phyloP scores from a whole-genome alignment of 2,888 invertebrate genomes.

The Spicauda simplicius region DNA sequence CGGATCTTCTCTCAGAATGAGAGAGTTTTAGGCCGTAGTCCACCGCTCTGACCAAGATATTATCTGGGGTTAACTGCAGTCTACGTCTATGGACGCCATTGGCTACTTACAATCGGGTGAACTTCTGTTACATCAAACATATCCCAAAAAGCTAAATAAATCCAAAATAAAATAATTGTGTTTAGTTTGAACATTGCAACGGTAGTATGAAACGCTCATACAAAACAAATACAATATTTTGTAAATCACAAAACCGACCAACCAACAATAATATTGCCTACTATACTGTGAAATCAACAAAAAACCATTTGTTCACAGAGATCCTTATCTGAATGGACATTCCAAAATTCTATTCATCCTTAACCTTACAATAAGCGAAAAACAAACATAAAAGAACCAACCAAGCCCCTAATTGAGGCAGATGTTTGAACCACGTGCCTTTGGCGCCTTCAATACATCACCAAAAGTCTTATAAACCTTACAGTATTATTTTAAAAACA shows the following conservation, averaged over 20 bases:
- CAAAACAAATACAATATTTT: neutral
- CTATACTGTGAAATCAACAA: constrained; percentile 23
- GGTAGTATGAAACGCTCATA: neutral
- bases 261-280: constrained; percentile 4
- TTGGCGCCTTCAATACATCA: constrained; percentile 18
- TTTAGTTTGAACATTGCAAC: too few relatives aligned
- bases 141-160: too few relatives aligned
- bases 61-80: too few relatives aligned
- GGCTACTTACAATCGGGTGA: too few relatives aligned
- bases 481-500: neutral
- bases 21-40: too few relatives aligned
- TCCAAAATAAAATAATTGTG: too few relatives aligned
- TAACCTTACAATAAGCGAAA: constrained; percentile 46
- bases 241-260: constrained; percentile 6
- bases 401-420: constrained; percentile 63
- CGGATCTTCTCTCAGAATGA: too few relatives aligned
- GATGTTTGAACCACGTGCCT: constrained; percentile 67
- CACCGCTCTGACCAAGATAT: too few relatives aligned
- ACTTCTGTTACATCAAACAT: too few relatives aligned
- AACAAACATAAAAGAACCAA: constrained; percentile 46
- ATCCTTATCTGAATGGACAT: constrained; percentile 50
- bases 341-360: constrained; percentile 50
- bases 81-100: too few relatives aligned
- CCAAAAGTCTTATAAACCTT: neutral
- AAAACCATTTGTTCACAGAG: constrained; percentile 30